Percentiles rank a stretch among this genome's conserved stretches.
Conservation (phyloP, 2,888 invertebrate species). For the Rotaria socialis region DNA sequence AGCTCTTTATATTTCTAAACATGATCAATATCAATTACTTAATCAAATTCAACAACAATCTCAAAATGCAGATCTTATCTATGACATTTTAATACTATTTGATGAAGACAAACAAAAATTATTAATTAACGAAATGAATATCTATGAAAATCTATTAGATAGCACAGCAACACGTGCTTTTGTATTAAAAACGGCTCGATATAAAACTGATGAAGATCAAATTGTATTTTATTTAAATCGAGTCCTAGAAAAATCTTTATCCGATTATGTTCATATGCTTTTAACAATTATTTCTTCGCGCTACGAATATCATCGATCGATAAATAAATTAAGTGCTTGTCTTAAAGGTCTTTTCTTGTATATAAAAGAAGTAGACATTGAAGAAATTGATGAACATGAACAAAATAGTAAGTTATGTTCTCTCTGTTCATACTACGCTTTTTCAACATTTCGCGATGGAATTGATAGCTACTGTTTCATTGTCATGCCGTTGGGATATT, state of each 20-base stretch:
- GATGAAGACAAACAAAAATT: not conserved
- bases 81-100: not conserved
- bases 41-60: not conserved
- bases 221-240: not conserved
- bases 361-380: no score
- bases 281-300: not conserved
- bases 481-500: no score
- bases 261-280: slow-evolving; percentile 18
- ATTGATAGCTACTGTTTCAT: no score
- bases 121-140: not conserved
- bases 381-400: no score
- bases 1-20: not conserved
- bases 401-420: no score
- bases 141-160: not conserved
- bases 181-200: not conserved
- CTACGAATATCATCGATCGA: not conserved
- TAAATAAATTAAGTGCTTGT: not conserved
- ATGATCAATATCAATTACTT: not conserved
- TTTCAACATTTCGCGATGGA: no score
- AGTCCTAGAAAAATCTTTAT: not conserved
- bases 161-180: not conserved
- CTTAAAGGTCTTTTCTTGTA: no score
- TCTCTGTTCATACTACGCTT: no score
- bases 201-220: no score
- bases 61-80: not conserved